phyloP scores from a whole-genome alignment of 2,888 invertebrate genomes.

The Teinopalpus imperialis region DNA sequence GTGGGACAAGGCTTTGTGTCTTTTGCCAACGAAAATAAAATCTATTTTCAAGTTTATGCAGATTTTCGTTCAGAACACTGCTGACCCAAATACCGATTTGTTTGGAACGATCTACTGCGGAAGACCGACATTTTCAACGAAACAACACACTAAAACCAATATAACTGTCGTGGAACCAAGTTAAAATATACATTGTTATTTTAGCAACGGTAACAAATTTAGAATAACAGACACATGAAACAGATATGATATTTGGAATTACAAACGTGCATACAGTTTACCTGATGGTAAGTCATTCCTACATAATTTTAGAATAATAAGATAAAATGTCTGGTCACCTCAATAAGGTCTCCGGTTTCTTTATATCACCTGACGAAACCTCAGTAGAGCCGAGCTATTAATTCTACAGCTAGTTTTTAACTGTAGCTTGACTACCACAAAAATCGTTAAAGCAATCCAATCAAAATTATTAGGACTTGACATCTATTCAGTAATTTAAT shows the following conservation, averaged over 20 bases:
- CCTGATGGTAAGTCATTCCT: no score
- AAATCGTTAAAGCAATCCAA: no score
- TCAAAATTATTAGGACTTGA: background rate
- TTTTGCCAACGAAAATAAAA: constrained; percentile 54
- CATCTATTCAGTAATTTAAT: background rate
- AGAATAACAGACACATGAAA: background rate
- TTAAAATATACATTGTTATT: constrained; percentile 35
- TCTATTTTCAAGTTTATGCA: constrained; percentile 76
- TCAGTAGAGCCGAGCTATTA: no score
- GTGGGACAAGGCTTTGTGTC: constrained; percentile 39
- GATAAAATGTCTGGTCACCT: no score
- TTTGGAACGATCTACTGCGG: constrained; percentile 49
- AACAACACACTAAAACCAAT: constrained; percentile 33
- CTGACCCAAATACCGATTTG: constrained; percentile 67
- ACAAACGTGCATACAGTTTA: no score
- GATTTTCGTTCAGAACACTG: constrained; percentile 52
- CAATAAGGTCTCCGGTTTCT: no score
- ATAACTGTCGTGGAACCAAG: no score
- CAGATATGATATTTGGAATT: no score
- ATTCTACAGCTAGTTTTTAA: no score
- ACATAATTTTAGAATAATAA: no score
- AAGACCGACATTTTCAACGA: constrained; percentile 49
- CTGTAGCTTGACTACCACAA: no score
- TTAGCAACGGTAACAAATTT: constrained; percentile 6
- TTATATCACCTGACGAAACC: no score